These are phyloP conservation scores for Drosophila aff. DNA, from an alignment of 1,140 invertebrate genomes.

Conservation along the genomic window DNA sequence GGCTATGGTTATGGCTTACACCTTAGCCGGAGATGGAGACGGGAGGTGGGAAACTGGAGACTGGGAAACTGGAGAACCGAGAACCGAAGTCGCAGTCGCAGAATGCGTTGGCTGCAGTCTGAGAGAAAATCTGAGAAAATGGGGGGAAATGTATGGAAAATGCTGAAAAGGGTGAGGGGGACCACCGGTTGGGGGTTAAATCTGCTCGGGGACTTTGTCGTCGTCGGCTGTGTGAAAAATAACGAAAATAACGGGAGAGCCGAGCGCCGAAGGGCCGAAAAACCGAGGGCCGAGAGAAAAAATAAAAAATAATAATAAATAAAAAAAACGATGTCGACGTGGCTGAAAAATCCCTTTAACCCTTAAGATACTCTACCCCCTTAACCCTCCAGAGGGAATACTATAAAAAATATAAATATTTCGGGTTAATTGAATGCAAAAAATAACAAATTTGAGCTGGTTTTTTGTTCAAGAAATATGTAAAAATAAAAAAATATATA, in stretches of 20 bases:
- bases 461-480: too few relatives aligned
- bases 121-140: conserved; percentile 33
- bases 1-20: conserved; percentile 24
- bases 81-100: conserved; percentile 40
- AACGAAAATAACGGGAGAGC: conserved; percentile 31
- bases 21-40: conserved; percentile 11
- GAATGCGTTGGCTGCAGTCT: conserved; percentile 47
- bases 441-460: too few relatives aligned
- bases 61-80: neutral
- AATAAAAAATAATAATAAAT: neutral
- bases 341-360: neutral
- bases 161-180: neutral
- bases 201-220: conserved; percentile 36
- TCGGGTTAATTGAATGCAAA: neutral
- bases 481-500: too few relatives aligned
- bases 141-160: conserved; percentile 11
- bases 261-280: conserved; percentile 19
- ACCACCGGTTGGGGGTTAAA: neutral
- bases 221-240: conserved; percentile 24
- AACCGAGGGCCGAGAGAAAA: conserved; percentile 5
- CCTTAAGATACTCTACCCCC: neutral
- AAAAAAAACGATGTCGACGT: conserved; percentile 8
- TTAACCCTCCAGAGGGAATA: neutral
- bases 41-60: neutral
- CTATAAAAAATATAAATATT: neutral